phyloP scores from a whole-genome alignment of 2,797 vertebrate species.

The Apodemus agrarius region DNA sequence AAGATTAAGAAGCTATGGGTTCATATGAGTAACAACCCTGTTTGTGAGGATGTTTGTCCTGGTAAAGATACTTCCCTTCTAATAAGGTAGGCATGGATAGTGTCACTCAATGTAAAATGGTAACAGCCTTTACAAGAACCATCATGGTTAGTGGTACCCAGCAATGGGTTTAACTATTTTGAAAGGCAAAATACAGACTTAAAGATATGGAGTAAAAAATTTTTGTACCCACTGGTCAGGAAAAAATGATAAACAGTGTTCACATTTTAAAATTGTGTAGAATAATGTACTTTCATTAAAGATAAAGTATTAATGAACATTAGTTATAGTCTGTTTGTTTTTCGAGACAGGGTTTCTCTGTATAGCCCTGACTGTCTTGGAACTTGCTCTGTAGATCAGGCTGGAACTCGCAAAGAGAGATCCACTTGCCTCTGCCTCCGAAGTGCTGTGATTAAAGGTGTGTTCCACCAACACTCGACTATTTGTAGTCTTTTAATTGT shows the following conservation, averaged over 20 bases:
- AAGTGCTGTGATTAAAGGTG: not conserved
- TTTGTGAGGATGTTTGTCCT: not conserved
- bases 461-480: not conserved
- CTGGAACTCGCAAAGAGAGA: not conserved
- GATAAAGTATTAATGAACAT: not conserved
- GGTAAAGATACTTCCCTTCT: not conserved
- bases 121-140: not conserved
- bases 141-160: not conserved
- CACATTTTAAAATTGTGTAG: not conserved
- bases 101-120: not conserved
- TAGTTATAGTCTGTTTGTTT: not conserved
- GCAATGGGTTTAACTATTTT: not conserved
- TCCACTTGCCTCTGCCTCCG: not conserved
- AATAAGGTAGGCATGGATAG: not conserved
- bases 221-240: not conserved
- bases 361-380: not conserved
- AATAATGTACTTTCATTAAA: not conserved
- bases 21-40: not conserved
- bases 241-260: constrained; percentile 3
- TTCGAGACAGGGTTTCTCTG: not conserved
- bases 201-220: not conserved
- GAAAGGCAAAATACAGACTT: not conserved
- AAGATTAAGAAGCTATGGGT: not conserved
- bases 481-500: not conserved
- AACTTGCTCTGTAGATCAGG: not conserved